Evolutionary conservation across 2,113 vertebrate species (phyloP).

Genomic region (Nanorana parkeri): DNA sequence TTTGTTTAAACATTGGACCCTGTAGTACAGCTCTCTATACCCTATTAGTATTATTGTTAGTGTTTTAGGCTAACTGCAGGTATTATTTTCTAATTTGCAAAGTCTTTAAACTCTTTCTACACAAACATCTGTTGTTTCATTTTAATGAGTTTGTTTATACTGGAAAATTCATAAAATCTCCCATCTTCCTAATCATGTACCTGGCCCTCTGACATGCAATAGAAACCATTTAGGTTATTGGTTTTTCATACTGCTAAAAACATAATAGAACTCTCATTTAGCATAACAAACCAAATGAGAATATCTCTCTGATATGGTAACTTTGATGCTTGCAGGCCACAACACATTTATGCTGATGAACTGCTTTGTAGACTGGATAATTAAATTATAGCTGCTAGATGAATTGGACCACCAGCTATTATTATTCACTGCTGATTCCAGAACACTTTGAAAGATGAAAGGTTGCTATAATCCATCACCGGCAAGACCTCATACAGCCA

Average conservation of each 20-base stretch:
- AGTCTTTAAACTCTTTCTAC: no score
- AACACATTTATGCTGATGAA: conserved; percentile 31
- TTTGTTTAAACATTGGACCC: no score
- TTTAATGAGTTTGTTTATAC: neutral
- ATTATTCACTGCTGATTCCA: neutral
- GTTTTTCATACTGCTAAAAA: neutral
- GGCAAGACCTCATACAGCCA: neutral
- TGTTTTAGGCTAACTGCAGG: no score
- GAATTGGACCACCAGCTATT: conserved; percentile 49
- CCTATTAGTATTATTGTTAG: no score
- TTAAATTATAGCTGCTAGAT: conserved; percentile 52
- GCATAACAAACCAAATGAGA: conserved; percentile 43
- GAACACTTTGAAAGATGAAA: conserved; percentile 2
- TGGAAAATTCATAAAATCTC: neutral
- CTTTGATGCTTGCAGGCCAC: conserved; percentile 21
- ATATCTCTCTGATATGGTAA: conserved; percentile 26
- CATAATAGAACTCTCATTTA: conserved; percentile 29
- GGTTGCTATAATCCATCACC: conserved; percentile 18
- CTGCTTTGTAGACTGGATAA: conserved; percentile 39
- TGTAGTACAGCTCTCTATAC: no score
- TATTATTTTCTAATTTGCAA: no score
- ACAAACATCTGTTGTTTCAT: neutral
- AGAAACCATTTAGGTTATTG: conserved; percentile 4
- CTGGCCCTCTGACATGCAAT: neutral
- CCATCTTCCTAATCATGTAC: neutral